These are phyloP conservation scores for Automeris io DNA, from an alignment of 2,888 invertebrate species.

Conservation along the genomic window DNA sequence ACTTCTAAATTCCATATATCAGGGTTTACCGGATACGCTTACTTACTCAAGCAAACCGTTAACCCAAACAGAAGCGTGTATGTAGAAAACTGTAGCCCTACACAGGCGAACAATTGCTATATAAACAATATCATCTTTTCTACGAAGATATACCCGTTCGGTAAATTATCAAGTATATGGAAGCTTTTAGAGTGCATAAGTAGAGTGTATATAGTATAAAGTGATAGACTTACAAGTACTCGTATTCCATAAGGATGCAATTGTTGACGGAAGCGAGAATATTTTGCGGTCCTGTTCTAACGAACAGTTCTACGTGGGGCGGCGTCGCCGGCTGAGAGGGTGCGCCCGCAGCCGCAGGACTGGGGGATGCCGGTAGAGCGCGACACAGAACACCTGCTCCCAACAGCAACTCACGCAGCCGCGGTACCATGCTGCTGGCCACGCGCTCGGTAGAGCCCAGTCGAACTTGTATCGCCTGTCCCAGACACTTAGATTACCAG, in stretches of 20 bases:
- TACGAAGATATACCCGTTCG: too few species aligned
- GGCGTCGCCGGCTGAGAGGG: slow-evolving; percentile 37
- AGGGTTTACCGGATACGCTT: too few species aligned
- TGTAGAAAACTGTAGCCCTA: too few species aligned
- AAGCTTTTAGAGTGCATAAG: background rate
- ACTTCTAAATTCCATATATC: too few species aligned
- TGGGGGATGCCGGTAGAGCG: slow-evolving; percentile 36
- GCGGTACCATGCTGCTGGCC: slow-evolving; percentile 67
- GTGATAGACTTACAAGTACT: slow-evolving; percentile 46
- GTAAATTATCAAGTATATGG: too few species aligned
- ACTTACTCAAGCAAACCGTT: too few species aligned
- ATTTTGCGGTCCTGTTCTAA: slow-evolving; percentile 79
- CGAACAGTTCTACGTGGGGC: slow-evolving; percentile 82
- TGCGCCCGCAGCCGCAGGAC: slow-evolving; percentile 31
- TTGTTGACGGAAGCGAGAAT: slow-evolving; percentile 83
- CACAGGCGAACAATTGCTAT: too few species aligned
- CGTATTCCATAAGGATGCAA: slow-evolving; percentile 79
- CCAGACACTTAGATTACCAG: background rate
- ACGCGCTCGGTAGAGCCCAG: slow-evolving; percentile 77
- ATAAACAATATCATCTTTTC: too few species aligned
- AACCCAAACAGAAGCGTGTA: too few species aligned
- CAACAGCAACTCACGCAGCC: slow-evolving; percentile 78
- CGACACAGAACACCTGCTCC: slow-evolving; percentile 63
- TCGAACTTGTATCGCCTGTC: slow-evolving; percentile 74
- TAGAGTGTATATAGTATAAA: background rate